These are phyloP conservation scores for Cathartes aura DNA, from an alignment of 2,113 vertebrate species.

Conservation along the genomic window DNA sequence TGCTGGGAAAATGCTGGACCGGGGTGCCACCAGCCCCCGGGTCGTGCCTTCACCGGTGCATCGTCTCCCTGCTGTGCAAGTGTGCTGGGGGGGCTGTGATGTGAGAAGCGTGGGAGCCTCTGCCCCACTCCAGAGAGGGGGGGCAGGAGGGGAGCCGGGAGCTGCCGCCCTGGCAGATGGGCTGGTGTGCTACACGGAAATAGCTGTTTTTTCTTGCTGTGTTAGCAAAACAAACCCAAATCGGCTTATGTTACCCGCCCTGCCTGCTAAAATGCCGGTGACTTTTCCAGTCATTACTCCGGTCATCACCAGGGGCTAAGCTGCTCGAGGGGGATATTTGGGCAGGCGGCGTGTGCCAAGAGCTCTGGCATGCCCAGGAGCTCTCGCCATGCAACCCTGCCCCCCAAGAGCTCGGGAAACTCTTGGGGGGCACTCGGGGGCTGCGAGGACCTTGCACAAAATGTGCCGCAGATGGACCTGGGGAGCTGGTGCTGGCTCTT, in stretches of 20 bases:
- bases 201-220: background rate
- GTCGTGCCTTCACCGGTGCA: background rate
- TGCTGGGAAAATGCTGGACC: fast-evolving
- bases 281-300: background rate
- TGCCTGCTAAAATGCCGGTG: background rate
- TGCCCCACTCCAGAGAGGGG: fast-evolving
- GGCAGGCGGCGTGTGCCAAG: background rate
- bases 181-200: background rate
- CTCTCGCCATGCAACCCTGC: background rate
- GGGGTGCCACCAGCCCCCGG: fast-evolving
- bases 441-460: background rate
- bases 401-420: background rate
- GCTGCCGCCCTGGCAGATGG: background rate
- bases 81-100: fast-evolving
- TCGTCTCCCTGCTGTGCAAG: background rate
- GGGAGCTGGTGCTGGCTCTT: background rate
- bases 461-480: background rate
- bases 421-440: no score
- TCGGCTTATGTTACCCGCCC: background rate
- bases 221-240: conserved; percentile 11
- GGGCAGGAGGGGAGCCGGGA: background rate
- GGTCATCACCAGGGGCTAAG: background rate
- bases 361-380: background rate
- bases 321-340: background rate
- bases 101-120: background rate